Evolutionary conservation across 2,113 vertebrate species (phyloP).

Genomic region (Pipa parva): DNA sequence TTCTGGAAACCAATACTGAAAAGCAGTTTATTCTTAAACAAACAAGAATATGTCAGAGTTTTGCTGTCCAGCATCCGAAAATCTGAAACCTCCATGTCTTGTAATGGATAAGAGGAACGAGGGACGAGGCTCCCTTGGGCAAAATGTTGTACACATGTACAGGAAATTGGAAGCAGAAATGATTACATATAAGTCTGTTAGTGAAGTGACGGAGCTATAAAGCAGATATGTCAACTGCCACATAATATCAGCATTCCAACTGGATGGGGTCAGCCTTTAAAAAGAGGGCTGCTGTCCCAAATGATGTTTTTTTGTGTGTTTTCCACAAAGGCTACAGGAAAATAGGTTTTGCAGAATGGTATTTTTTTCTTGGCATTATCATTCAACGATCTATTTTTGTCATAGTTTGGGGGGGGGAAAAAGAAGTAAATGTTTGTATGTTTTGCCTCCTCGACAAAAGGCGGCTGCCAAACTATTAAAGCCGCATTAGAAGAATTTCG

Average conservation of each 20-base stretch:
- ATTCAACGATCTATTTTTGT: background rate
- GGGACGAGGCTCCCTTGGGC: conserved; percentile 45
- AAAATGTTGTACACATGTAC: conserved; percentile 53
- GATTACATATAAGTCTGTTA: conserved; percentile 50
- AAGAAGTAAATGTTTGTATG: no score
- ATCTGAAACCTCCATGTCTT: conserved; percentile 37
- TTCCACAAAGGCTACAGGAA: conserved; percentile 11
- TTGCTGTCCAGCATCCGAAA: conserved; percentile 27
- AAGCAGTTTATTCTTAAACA: background rate
- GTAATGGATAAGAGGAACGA: conserved; percentile 32
- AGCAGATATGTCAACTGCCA: conserved; percentile 53
- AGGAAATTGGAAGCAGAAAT: conserved; percentile 63
- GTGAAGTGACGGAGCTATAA: conserved; percentile 57
- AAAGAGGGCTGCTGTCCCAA: conserved; percentile 46
- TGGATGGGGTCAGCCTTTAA: conserved; percentile 51
- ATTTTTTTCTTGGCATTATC: conserved; percentile 19
- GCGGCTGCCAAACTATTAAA: no score
- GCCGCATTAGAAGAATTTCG: no score
- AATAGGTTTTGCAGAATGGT: conserved; percentile 39
- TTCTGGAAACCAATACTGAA: background rate
- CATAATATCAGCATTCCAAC: conserved; percentile 48
- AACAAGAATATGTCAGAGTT: background rate
- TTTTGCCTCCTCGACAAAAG: no score
- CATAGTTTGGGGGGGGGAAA: background rate
- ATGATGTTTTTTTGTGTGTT: conserved; percentile 44